phyloP scores from a whole-genome alignment of 2,113 vertebrate genomes.

The Rhizomys pruinosus region DNA sequence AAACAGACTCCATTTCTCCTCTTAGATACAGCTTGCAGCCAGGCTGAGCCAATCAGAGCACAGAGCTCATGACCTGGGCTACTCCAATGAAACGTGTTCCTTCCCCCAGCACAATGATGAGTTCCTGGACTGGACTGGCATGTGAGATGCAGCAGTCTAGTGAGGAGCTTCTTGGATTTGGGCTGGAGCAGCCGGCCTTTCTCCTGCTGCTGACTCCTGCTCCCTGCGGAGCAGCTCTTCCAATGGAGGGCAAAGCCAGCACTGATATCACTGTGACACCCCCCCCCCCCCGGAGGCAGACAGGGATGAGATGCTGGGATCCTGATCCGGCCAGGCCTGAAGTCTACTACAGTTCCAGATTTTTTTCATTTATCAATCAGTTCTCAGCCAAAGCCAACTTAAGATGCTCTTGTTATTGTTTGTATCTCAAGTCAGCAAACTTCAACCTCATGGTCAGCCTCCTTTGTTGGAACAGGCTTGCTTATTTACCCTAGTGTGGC shows the following conservation, averaged over 20 bases:
- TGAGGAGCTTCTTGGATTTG: background rate
- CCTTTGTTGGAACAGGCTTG: background rate
- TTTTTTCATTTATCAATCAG: background rate
- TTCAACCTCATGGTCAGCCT: background rate
- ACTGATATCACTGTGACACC: background rate
- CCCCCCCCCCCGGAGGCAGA: background rate
- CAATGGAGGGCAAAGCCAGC: background rate
- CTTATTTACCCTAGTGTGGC: background rate
- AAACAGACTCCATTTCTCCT: background rate
- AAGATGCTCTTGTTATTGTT: background rate
- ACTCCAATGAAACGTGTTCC: background rate
- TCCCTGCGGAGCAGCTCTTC: background rate
- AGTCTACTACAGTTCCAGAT: background rate
- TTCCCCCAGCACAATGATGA: background rate
- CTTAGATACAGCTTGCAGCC: background rate
- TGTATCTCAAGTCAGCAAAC: background rate
- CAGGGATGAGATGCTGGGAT: background rate
- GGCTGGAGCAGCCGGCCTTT: background rate
- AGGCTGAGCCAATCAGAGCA: background rate
- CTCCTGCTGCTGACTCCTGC: background rate
- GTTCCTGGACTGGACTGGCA: background rate
- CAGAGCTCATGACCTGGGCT: background rate
- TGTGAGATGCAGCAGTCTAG: background rate
- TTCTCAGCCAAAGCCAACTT: background rate
- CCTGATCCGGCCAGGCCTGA: conserved; percentile 29